Evolutionary conservation across 30 jellyfish, hydroid and myxozoan species (phyloP).

Genomic region (Hydractinia echinata): DNA sequence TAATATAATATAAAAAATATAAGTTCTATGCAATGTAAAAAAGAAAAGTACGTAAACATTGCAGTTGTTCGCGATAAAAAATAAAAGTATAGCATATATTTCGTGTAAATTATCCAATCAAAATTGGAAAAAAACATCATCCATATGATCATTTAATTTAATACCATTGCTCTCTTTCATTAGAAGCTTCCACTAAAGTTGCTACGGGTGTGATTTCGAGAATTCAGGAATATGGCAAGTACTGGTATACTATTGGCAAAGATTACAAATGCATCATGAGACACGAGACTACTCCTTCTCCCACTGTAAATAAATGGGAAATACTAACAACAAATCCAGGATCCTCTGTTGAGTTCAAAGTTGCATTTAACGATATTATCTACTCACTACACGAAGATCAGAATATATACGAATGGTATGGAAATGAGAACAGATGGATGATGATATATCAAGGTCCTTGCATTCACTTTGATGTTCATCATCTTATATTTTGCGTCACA

Average conservation of each 20-base stretch:
- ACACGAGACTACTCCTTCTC: not conserved
- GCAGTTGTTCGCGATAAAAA: too few species aligned
- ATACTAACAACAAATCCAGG: slow-evolving; percentile 9
- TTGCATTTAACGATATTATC: not conserved
- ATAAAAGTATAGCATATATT: too few species aligned
- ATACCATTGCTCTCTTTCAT: too few species aligned
- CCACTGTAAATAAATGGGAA: not conserved
- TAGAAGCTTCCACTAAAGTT: not conserved
- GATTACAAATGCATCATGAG: slow-evolving; percentile 1
- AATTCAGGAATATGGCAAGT: not conserved
- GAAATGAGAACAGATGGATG: not conserved
- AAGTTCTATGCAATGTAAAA: too few species aligned
- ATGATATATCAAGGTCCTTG: slow-evolving; percentile 10
- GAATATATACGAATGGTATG: slow-evolving; percentile 3
- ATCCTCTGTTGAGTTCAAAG: slow-evolving; percentile 11
- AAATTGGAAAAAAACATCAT: too few species aligned
- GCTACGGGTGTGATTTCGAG: not conserved
- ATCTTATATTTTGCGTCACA: too few species aligned
- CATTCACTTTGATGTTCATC: not conserved
- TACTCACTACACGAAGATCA: slow-evolving; percentile 1
- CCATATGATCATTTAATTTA: too few species aligned
- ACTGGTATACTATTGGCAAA: not conserved
- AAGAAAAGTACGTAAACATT: too few species aligned
- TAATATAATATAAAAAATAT: too few species aligned
- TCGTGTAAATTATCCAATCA: too few species aligned